These are phyloP conservation scores for Cherax quadricarinatus DNA, from an alignment of 1,140 invertebrate genomes.

Conservation along the genomic window DNA sequence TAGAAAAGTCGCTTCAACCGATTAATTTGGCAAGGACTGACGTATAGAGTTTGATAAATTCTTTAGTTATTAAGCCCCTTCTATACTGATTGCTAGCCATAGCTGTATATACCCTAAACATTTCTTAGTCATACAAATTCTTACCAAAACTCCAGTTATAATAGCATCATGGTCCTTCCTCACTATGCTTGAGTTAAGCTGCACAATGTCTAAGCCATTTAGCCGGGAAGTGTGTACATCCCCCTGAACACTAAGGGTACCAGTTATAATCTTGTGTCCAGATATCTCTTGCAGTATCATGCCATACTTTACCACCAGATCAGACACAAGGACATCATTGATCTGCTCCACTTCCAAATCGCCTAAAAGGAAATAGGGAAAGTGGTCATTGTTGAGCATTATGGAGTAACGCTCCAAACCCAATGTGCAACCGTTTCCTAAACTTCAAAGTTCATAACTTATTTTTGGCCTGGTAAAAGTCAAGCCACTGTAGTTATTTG, in stretches of 20 bases:
- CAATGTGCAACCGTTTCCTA: too few relatives aligned
- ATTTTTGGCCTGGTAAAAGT: too few relatives aligned
- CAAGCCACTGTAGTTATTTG: too few relatives aligned
- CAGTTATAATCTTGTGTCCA: slow-evolving; percentile 17
- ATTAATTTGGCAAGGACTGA: too few relatives aligned
- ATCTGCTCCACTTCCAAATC: slow-evolving; percentile 31
- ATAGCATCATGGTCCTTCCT: slow-evolving; percentile 6
- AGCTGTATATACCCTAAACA: too few relatives aligned
- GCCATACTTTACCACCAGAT: slow-evolving; percentile 32
- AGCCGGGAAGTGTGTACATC: background rate
- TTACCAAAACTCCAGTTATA: slow-evolving; percentile 10
- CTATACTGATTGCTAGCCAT: too few relatives aligned
- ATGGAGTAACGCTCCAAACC: background rate
- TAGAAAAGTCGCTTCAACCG: too few relatives aligned
- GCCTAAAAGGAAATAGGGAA: background rate
- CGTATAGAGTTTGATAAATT: too few relatives aligned
- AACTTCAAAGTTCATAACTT: too few relatives aligned
- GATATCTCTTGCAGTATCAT: slow-evolving; percentile 9
- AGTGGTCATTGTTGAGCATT: background rate
- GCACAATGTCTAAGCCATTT: slow-evolving; percentile 38
- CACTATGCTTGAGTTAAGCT: slow-evolving; percentile 27
- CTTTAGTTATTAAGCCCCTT: too few relatives aligned
- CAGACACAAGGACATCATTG: slow-evolving; percentile 23
- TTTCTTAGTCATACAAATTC: background rate
- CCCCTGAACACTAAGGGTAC: slow-evolving; percentile 36